Conservation (phyloP, 2,888 invertebrate species). For the Drosophila suboccidentalis region DNA sequence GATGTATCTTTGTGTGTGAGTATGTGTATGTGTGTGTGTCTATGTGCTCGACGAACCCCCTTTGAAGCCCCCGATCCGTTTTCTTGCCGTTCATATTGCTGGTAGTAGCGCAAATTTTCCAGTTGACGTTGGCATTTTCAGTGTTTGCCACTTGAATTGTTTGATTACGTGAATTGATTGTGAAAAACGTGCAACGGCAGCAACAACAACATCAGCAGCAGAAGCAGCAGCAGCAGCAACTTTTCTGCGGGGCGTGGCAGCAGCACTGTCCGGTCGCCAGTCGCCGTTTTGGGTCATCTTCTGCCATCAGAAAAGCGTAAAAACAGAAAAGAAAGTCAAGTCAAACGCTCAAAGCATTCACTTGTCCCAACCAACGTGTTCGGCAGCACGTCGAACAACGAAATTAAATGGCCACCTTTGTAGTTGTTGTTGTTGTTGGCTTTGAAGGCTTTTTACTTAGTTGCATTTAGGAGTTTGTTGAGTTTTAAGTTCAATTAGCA, state of each 20-base stretch:
- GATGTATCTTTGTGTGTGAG: slow-evolving; percentile 5
- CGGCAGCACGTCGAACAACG: slow-evolving; percentile 55
- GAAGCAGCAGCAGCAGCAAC: slow-evolving; percentile 38
- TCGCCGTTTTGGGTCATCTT: slow-evolving; percentile 44
- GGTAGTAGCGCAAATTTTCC: slow-evolving; percentile 78
- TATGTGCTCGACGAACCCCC: slow-evolving; percentile 13
- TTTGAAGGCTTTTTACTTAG: slow-evolving; percentile 66
- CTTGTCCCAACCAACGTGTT: slow-evolving; percentile 51
- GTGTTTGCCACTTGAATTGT: slow-evolving; percentile 85
- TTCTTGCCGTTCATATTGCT: slow-evolving; percentile 37
- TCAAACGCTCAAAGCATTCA: slow-evolving; percentile 40
- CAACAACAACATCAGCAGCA: slow-evolving; percentile 51
- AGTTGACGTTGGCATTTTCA: slow-evolving; percentile 84
- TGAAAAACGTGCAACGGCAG: slow-evolving; percentile 79
- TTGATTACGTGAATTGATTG: slow-evolving; percentile 84
- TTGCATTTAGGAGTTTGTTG: slow-evolving; percentile 60
- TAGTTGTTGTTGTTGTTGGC: slow-evolving; percentile 13
- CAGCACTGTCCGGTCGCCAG: slow-evolving; percentile 1
- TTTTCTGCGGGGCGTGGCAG: slow-evolving; percentile 23
- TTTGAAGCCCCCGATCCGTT: slow-evolving; percentile 8
- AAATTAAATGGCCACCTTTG: slow-evolving; percentile 73
- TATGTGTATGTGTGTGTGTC: slow-evolving; percentile 6
- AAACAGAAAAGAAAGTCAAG: slow-evolving; percentile 31
- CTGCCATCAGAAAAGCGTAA: slow-evolving; percentile 40
- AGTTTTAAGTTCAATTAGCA: slow-evolving; percentile 78